Conservation (phyloP, 2,113 vertebrate genomes). For the Antechinus stuartii region DNA sequence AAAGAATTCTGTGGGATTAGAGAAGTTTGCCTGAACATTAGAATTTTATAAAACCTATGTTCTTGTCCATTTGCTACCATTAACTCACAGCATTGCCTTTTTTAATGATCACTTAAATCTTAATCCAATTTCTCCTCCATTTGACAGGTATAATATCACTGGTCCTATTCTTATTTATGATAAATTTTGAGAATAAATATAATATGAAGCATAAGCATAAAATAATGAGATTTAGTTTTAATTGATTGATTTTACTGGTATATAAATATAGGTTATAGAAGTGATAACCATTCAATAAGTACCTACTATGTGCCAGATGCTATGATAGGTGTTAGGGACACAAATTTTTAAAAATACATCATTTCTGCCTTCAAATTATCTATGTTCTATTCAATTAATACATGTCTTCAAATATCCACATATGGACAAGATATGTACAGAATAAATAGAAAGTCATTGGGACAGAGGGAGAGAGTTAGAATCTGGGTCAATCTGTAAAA, state of each 20-base stretch:
- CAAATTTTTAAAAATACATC: background rate
- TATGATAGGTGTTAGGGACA: background rate
- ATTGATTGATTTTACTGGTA: background rate
- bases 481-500: background rate
- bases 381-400: background rate
- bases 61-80: background rate
- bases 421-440: background rate
- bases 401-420: background rate
- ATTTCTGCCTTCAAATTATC: background rate
- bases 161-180: background rate
- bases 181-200: background rate
- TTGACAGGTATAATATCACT: background rate
- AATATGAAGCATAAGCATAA: conserved; percentile 9
- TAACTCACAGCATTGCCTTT: conserved; percentile 28
- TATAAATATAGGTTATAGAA: background rate
- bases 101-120: background rate
- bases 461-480: background rate
- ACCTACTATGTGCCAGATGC: background rate
- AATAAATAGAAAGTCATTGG: background rate
- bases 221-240: background rate
- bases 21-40: background rate
- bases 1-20: background rate
- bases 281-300: background rate
- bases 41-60: background rate
- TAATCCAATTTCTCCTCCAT: background rate